Conservation (phyloP, 2,113 vertebrate genomes). For the Zosterops borbonicus region DNA sequence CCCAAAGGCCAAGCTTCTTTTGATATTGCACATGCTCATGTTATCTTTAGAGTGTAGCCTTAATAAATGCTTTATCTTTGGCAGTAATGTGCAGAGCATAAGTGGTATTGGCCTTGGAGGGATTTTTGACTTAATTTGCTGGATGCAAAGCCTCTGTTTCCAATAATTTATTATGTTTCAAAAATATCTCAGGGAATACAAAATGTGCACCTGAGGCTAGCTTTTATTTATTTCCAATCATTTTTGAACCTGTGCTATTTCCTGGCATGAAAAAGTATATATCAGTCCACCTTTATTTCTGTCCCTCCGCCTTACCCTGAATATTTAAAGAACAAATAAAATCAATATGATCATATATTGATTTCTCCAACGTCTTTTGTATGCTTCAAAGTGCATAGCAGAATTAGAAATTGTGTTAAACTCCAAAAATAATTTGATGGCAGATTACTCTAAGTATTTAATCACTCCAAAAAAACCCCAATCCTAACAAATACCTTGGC, state of each 20-base stretch:
- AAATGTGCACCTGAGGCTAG: constrained; percentile 64
- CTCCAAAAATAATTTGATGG: constrained; percentile 50
- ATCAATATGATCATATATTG: neutral
- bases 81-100: constrained; percentile 61
- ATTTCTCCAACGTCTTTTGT: neutral
- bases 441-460: constrained; percentile 17
- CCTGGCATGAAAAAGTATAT: neutral
- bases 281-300: neutral
- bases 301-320: neutral
- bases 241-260: constrained; percentile 17
- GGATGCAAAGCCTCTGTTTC: constrained; percentile 66
- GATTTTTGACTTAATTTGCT: constrained; percentile 74
- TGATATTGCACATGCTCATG: neutral
- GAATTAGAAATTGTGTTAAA: neutral
- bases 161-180: constrained; percentile 72
- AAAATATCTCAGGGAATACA: constrained; percentile 53
- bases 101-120: constrained; percentile 74
- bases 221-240: constrained; percentile 56
- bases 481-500: neutral
- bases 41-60: constrained; percentile 25
- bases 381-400: neutral
- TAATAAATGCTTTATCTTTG: constrained; percentile 69
- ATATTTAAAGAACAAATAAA: neutral
- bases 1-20: neutral
- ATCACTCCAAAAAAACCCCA: neutral